Evolutionary conservation across 2,888 invertebrate species (phyloP), one percentile per base, ranked within the genome.

Genomic region (Steinernema hermaphroditum): DNA sequence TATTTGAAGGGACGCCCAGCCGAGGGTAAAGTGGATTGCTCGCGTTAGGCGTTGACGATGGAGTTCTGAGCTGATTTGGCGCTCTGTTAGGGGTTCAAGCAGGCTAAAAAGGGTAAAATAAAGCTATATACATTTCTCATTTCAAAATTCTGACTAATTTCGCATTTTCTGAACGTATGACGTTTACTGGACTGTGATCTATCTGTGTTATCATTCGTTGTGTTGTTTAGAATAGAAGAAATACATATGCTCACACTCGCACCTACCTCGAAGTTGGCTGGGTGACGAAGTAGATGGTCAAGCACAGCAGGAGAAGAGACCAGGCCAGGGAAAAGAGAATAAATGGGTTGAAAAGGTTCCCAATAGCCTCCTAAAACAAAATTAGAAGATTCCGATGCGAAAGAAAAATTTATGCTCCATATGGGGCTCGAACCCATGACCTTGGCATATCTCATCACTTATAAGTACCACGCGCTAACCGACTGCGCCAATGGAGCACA

Each of bases 261-360:
- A 37, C 70, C 72, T 27, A 80, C 80, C 74, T 78, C 2, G 80
- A 77, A 19, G 77, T 75, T 1, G 81, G 82, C 62, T 82, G 81
- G 6, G 84, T 83, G 8, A 83, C 70, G 75, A 84, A 84, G 71
- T 84, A 84, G 16, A 84, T 85, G 14, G 84, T 82, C 49, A 84
- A 75, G 72, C 82, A 83, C 24, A 84, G 75, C 0, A 84, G 77
- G 12, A 82, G 62, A 34, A 84, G 72, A 16, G 82, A 82, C 83
- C 84, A 84, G 0, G 82, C 81, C 24, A 84, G 71, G 0, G 84
- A 84, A 62, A 84, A 83, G 22, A 83, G 72, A 8, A 84, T 74
- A 27, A 83, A 79, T 19, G 84, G 84, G 62, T 84, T 84, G 78
- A 84, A 85, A 0, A 84, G 75, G 24, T 79, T 76, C 0, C 84